Base-by-base conservation (phyloP, 2,888 invertebrate species). In the Athalia circularis region DNA sequence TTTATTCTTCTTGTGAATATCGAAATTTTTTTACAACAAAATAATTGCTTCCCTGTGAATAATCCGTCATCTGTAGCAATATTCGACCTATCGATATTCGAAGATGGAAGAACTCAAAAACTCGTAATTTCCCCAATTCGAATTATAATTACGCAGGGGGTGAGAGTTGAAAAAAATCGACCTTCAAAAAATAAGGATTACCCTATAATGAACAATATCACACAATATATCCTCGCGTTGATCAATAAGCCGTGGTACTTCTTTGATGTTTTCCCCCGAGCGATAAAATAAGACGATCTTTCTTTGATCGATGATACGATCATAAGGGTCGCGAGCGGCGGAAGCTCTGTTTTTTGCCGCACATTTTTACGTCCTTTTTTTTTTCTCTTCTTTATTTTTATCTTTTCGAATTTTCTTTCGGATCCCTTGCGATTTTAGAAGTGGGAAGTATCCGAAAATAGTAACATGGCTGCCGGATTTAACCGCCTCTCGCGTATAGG, bases 401-500 rank as follows among this genome's bases (percentile, higher is more conserved):
- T 54, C n/a, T 43, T 29, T n/a, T 54, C 29, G 29, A 29, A 29
- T 54, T 54, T 6, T 54, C 9, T 52, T 54, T 68, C 52, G 5
- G 29, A 54, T 68, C 54, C 29, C 43, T 68, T 43, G 29, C 52
- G 50, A 68, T 43, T 68, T 68, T 15, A 68, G 68, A 43, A 68
- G 68, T 15, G 68, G 3, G 67, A 11, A 5, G 43, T 43, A 52
- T 72, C 59, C 72, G 47, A 72, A 72, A 72, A 72, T 72, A 72
- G 72, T 59, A 72, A n/a, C 57, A 45, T 11, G 7, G 5, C 4
- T 45, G 15, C 7, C 43, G 3, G 13, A 59, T 43, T 45, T 13
- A 9, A 7, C 3, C 15, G 52, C 8, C 8, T 65, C 9, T 29
- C 29, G 0, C 29, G 29, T 5, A n/a, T n/a, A 6, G 52, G 29